A percentile compares a stretch with the other conserved stretches of the same genome.
Evolutionary conservation across 2,797 vertebrate species (phyloP).

Genomic region (Amphiprion clarkii): DNA sequence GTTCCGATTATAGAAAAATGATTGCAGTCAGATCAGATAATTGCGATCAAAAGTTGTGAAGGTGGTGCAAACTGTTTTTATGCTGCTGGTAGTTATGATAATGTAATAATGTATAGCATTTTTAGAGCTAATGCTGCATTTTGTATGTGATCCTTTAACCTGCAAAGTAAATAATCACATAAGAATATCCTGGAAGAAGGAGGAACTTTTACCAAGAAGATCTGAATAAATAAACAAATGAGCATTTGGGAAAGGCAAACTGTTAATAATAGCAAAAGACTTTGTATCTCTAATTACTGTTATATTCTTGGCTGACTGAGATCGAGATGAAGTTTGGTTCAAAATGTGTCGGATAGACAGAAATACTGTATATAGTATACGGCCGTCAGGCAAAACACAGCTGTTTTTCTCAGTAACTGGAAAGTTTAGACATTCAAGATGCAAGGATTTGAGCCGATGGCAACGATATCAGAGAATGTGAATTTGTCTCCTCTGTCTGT

Average conservation of each 20-base stretch:
- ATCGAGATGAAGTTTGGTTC: not conserved
- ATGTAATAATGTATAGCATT: not conserved
- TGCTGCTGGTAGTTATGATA: not conserved
- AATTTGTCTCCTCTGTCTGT: slow-evolving; percentile 55
- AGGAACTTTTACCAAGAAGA: not conserved
- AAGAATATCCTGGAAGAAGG: not conserved
- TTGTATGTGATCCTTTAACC: not conserved
- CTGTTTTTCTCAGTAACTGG: not conserved
- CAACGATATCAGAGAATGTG: slow-evolving; percentile 37
- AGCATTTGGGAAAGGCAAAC: not conserved
- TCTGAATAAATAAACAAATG: not conserved
- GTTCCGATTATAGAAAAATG: too few relatives aligned
- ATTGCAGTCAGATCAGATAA: too few relatives aligned
- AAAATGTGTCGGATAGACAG: not conserved
- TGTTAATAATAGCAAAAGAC: too few relatives aligned
- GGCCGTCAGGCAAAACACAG: not conserved
- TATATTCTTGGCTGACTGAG: not conserved
- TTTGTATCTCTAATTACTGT: too few relatives aligned
- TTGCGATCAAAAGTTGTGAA: too few relatives aligned
- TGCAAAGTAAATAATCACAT: not conserved
- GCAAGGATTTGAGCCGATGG: slow-evolving; percentile 18
- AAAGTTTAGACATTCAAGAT: slow-evolving; percentile 1
- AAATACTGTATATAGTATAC: not conserved
- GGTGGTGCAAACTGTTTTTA: not conserved
- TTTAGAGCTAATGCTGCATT: not conserved